Evolutionary conservation across 1,140 invertebrate genomes (phyloP), one percentile per base, ranked within the genome.

Genomic region (Xylocopa sonorina): DNA sequence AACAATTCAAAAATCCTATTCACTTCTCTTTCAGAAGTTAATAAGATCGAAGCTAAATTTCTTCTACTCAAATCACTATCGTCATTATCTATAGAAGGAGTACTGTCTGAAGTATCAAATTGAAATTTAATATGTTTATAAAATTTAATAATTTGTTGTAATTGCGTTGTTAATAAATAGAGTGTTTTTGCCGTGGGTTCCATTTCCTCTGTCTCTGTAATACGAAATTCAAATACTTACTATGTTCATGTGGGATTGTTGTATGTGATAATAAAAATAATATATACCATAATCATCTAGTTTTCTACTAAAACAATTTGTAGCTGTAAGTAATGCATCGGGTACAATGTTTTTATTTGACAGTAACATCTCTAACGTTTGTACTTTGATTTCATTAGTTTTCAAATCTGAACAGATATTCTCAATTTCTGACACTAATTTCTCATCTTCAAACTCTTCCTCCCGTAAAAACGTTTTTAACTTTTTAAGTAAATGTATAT

Each of bases 401-500:
- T 96, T 95, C 48, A 98, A 92, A 86, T 97, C 96, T 24, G 92
- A 82, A 46, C 94, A 94, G 29, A 94, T 93, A 72, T 92, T 94
- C 9, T 81, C 88, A 48, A 94, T 93, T 92, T 93, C 94, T 82
- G 90, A 93, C 88, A 89, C 89, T 87, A 90, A 94, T 84, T 81
- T 94, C 64, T 94, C 95, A 67, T 88, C 90, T 71, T 93, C 92
- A 67, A 91, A 92, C 68, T 94, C 93, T 67, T 94, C 94, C 55
- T 93, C 91, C 81, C 95, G 95, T 12, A 97, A 90, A 81, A 95
- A 93, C 50, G 94, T 94, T 84, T 96, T 95, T n/a, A 97, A 89
- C 84, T 97, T 96, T 87, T 97, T 96, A 62, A 98, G 93, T 51
- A 98, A 92, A 93, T 98, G 97, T 55, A 98, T 94, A 91, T 99